Base-by-base conservation (phyloP, 2,888 invertebrate genomes). In the Ferdinandea cuprea region DNA sequence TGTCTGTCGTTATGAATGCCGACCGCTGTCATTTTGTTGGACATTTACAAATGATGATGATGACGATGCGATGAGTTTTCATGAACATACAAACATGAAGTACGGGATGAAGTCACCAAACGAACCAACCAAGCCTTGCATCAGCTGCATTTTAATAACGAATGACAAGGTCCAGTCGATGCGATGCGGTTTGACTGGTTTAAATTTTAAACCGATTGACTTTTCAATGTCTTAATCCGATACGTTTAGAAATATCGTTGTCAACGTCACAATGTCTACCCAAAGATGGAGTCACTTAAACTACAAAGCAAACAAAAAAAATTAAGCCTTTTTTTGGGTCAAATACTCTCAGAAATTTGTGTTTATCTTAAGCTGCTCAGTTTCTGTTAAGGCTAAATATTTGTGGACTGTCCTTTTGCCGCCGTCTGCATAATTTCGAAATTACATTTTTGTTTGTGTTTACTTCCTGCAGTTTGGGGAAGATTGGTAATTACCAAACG, bases 1-100 rank as follows among this genome's bases (percentile, higher is more conserved):
- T 65, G 48, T 32, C 50, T 66, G 72, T 72, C 61, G 3, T 13
- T 11, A 30, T 46, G 13, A 77, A 71, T 65, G 71, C 72, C 78
- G 59, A 56, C 28, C 56, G 59, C 78, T 83, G 78, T 78, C 83
- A 83, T 68, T 58, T 52, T 28, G 42, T 66, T 63, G 68, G 78
- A 83, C 83, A 73, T 78, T 76, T 78, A 83, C 83, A 83, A 83
- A 83, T 81, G 81, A 81, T 81, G 81, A 81, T 81, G 81, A 81
- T 77, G 81, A 81, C 81, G 61, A 69, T 71, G 66, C 77, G 77
- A 15, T 78, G 72, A 71, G 44, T 69, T 69, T 63, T 73, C 69
- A 52, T 46, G 35, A 28, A 59, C 25, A 63, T 54, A 46, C 52
- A 37, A 48, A 30, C 48, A 61, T 71, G 71, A 77, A 59, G 77